Evolutionary conservation across 2,113 vertebrate species (phyloP).

Genomic region (Anarrhichthys ocellatus): DNA sequence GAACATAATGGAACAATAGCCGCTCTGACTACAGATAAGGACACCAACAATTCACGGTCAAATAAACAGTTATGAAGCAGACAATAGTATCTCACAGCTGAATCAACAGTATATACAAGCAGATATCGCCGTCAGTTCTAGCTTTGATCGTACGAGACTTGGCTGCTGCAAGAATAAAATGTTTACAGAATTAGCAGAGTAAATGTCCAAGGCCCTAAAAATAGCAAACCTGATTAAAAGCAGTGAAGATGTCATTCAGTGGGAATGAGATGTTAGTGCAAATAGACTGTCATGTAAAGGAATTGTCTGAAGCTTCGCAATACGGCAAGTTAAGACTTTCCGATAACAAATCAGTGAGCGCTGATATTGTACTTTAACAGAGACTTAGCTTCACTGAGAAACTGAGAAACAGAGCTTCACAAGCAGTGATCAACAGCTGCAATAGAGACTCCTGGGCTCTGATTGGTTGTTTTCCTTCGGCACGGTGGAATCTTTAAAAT

Average conservation of each 20-base stretch:
- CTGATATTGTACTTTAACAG: not conserved
- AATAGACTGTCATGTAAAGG: conserved; percentile 48
- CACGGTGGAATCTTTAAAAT: too few species aligned
- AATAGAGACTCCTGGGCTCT: not conserved
- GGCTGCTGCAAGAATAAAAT: conserved; percentile 61
- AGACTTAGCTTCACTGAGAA: not conserved
- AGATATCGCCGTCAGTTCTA: conserved; percentile 53
- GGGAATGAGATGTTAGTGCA: conserved; percentile 55
- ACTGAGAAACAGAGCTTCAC: not conserved
- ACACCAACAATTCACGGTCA: conserved; percentile 78
- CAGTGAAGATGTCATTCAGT: conserved; percentile 57
- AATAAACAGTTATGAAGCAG: conserved; percentile 80
- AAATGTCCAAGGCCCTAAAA: conserved; percentile 64
- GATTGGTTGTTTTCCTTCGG: too few species aligned
- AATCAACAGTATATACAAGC: conserved; percentile 79
- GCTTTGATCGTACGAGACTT: conserved; percentile 72
- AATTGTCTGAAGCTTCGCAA: conserved; percentile 34
- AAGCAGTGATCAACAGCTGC: not conserved
- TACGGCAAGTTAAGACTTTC: conserved; percentile 45
- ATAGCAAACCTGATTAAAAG: conserved; percentile 65
- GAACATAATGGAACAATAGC: conserved; percentile 80
- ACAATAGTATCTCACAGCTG: conserved; percentile 81
- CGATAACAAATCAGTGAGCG: conserved; percentile 75
- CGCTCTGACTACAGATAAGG: conserved; percentile 74
- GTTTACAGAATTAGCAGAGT: conserved; percentile 71